Conservation (phyloP, 1,140 invertebrate genomes). For the Dendroctonus valens region DNA sequence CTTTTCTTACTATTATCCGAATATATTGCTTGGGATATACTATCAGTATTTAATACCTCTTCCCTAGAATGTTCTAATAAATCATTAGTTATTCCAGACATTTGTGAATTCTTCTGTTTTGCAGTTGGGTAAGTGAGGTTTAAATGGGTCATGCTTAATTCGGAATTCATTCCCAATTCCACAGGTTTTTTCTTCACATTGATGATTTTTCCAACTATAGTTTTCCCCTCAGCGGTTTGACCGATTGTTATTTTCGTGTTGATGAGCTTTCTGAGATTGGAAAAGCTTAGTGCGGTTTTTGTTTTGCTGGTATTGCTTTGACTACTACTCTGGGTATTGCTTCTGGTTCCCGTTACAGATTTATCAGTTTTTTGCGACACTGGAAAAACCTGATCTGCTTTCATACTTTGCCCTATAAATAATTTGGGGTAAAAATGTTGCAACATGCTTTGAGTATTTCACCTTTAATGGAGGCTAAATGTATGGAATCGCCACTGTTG, state of each 20-base stretch:
- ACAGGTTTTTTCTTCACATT: constrained; percentile 29
- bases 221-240: constrained; percentile 33
- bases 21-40: too few relatives aligned
- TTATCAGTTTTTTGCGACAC: background rate
- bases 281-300: background rate
- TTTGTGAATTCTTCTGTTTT: background rate
- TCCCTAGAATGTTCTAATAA: background rate
- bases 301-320: too few relatives aligned
- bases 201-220: constrained; percentile 39
- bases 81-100: background rate
- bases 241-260: constrained; percentile 39
- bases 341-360: background rate
- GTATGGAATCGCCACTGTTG: background rate
- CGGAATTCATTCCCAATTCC: background rate
- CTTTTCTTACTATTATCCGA: too few relatives aligned
- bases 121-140: background rate
- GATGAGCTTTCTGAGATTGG: constrained; percentile 29
- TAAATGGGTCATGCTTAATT: background rate
- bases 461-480: background rate
- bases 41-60: background rate
- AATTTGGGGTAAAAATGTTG: background rate
- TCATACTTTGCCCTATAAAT: background rate
- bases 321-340: background rate
- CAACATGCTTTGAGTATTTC: background rate
- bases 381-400: background rate